phyloP scores from a whole-genome alignment of 2,113 vertebrate species.

The Mustelus asterias region DNA sequence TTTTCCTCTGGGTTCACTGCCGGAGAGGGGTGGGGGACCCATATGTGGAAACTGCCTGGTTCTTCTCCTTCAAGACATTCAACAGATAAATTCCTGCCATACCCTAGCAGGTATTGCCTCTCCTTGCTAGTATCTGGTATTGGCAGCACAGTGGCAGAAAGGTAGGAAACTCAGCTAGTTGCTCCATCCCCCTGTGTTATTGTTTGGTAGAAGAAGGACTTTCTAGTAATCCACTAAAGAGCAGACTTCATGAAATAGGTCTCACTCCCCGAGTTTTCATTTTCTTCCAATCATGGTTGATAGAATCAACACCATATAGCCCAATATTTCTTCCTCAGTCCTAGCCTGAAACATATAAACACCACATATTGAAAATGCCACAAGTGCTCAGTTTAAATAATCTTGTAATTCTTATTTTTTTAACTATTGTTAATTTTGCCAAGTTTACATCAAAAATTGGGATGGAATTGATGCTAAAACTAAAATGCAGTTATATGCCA shows the following conservation, averaged over 20 bases:
- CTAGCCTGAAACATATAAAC: background rate
- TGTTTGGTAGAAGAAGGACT: background rate
- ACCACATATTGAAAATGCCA: background rate
- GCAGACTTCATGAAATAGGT: background rate
- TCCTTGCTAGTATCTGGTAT: background rate
- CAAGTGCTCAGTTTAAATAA: background rate
- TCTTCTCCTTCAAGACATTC: background rate
- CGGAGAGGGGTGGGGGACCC: background rate
- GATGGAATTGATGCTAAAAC: background rate
- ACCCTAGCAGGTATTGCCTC: background rate
- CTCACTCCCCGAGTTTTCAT: background rate
- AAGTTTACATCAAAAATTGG: background rate
- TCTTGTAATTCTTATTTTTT: background rate
- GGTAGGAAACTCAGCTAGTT: background rate
- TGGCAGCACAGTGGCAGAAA: background rate
- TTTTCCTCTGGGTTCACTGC: background rate
- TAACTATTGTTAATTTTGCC: background rate
- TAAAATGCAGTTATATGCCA: background rate
- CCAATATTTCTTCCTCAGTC: background rate
- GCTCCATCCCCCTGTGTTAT: background rate
- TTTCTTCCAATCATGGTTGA: background rate
- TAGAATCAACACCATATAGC: background rate
- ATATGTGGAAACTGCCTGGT: background rate
- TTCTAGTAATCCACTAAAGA: background rate
- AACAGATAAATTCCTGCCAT: background rate